These are phyloP conservation scores for Megalonaias nervosa DNA, from an alignment of 1,140 invertebrate genomes.

Conservation along the genomic window DNA sequence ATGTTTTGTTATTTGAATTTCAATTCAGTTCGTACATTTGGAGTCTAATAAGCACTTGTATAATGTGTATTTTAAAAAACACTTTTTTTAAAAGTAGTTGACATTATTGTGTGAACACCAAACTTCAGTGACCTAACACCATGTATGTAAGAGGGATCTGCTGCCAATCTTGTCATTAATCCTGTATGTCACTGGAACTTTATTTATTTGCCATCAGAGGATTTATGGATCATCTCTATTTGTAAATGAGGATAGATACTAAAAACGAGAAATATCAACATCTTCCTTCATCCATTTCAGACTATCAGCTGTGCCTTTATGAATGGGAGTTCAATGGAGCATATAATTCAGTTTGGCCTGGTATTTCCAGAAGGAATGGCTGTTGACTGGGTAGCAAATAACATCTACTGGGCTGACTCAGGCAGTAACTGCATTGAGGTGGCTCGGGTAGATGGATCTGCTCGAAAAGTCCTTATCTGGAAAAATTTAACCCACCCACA, in stretches of 20 bases:
- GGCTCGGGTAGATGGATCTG: slow-evolving; percentile 85
- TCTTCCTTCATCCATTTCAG: slow-evolving; percentile 42
- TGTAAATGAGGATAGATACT: no score
- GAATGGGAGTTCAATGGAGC: slow-evolving; percentile 82
- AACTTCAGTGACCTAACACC: background rate
- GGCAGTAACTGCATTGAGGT: slow-evolving; percentile 92
- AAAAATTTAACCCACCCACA: slow-evolving; percentile 89
- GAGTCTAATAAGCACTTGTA: no score
- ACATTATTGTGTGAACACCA: no score
- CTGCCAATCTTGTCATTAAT: background rate
- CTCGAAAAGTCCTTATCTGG: slow-evolving; percentile 83
- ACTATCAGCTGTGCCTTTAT: slow-evolving; percentile 68
- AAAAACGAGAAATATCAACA: no score
- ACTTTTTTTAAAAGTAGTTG: no score
- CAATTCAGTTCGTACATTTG: no score
- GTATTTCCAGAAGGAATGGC: slow-evolving; percentile 91
- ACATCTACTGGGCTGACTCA: slow-evolving; percentile 98
- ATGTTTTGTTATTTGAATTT: no score
- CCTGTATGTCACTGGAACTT: no score
- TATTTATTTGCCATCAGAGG: no score
- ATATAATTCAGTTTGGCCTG: slow-evolving; percentile 86
- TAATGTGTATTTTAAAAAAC: no score
- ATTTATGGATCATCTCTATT: no score
- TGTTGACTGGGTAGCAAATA: slow-evolving; percentile 93
- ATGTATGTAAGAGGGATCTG: background rate